Evolutionary conservation across 1,140 invertebrate genomes (phyloP).

Genomic region (Geopemphigus sp.): DNA sequence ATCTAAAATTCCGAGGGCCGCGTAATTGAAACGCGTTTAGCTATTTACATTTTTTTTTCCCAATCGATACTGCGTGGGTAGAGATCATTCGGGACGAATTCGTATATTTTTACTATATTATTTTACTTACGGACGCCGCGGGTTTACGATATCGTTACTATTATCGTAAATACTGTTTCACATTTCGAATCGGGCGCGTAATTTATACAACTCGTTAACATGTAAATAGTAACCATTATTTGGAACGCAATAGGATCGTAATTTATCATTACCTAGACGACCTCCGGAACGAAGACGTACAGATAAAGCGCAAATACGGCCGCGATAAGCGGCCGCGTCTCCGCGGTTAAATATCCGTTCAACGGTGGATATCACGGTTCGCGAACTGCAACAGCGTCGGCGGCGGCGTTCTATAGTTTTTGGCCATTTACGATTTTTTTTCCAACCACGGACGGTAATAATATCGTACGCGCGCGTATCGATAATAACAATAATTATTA

Average conservation of each 20-base stretch:
- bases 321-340: too few species aligned
- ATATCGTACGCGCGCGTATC: neutral
- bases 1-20: too few species aligned
- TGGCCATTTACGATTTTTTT: too few species aligned
- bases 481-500: slow-evolving; percentile 10
- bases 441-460: neutral
- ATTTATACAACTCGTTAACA: slow-evolving; percentile 24
- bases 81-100: neutral
- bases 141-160: too few species aligned
- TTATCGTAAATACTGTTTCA: too few species aligned
- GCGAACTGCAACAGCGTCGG: too few species aligned
- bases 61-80: too few species aligned
- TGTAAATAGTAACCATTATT: slow-evolving; percentile 26
- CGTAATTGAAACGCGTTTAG: too few species aligned
- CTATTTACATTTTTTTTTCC: too few species aligned
- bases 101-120: neutral
- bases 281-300: slow-evolving; percentile 1
- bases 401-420: too few species aligned
- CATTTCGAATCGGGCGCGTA: neutral
- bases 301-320: neutral
- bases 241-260: slow-evolving; percentile 4
- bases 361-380: neutral
- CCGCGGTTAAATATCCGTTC: too few species aligned
- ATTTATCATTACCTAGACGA: slow-evolving; percentile 23
- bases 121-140: neutral